Conservation (phyloP, 2,888 invertebrate genomes). For the Pyrocoelia pectoralis region DNA sequence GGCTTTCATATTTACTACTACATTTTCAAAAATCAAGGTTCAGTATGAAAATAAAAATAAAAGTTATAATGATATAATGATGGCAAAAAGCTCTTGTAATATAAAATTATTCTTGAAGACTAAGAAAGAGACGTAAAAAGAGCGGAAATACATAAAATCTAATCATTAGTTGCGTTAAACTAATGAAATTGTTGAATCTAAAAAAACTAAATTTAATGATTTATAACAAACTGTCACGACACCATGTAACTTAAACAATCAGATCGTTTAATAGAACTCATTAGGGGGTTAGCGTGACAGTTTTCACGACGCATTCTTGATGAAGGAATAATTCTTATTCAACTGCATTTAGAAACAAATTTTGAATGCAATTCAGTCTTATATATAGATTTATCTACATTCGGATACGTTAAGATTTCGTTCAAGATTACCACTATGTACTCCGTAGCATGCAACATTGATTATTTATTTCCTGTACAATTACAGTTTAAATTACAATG, state of each 20-base stretch:
- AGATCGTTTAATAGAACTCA: slow-evolving; percentile 34
- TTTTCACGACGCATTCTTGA: slow-evolving; percentile 43
- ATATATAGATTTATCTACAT: slow-evolving; percentile 24
- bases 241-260: slow-evolving; percentile 34
- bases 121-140: not conserved
- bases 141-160: not conserved
- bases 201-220: slow-evolving; percentile 19
- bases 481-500: slow-evolving; percentile 30
- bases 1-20: too few species aligned
- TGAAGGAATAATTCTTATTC: slow-evolving; percentile 43
- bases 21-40: too few species aligned
- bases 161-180: not conserved
- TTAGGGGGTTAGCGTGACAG: slow-evolving; percentile 35
- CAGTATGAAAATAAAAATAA: too few species aligned
- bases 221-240: slow-evolving; percentile 25
- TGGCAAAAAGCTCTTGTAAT: too few species aligned
- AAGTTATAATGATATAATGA: too few species aligned
- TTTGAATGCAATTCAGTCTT: slow-evolving; percentile 30
- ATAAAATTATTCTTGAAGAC: too few species aligned
- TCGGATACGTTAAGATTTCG: slow-evolving; percentile 31
- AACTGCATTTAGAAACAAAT: slow-evolving; percentile 33
- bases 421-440: slow-evolving; percentile 23
- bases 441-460: slow-evolving; percentile 28
- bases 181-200: slow-evolving; percentile 16
- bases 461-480: slow-evolving; percentile 34